Conservation (phyloP, 2,113 vertebrate genomes). For the human region GRCh38 chr1:197888001-197888500, state of each 20-base stretch:
- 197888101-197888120: neutral
- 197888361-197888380: neutral
- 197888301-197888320: neutral
- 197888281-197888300: neutral
- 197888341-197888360: neutral
- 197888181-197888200: neutral
- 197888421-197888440: neutral
- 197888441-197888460: neutral
- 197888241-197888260: neutral
- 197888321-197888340: neutral
- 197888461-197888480: neutral
- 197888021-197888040: neutral
- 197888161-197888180: neutral
- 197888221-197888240: neutral
- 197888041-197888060: neutral
- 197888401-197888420: neutral
- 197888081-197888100: neutral
- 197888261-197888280: neutral
- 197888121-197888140: neutral
- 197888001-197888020: neutral
- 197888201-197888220: neutral
- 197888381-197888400: neutral
- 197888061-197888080: neutral
- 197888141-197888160: neutral
- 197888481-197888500: neutral